Evolutionary conservation across 1,140 invertebrate genomes (phyloP).

Genomic region (Chironomus tepperi): DNA sequence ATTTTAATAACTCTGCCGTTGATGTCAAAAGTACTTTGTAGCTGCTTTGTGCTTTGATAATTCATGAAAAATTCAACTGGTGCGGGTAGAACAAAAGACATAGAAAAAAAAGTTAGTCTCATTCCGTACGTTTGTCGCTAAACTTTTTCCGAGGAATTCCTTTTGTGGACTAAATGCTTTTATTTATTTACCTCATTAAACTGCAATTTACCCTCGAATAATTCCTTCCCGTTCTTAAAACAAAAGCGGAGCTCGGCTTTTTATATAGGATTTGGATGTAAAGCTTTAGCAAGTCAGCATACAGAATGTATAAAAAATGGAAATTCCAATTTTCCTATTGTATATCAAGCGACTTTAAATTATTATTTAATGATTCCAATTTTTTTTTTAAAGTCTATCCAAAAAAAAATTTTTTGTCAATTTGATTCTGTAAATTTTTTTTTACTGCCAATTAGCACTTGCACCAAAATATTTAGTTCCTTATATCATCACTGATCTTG

Average conservation of each 20-base stretch:
- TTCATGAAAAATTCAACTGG: constrained; percentile 15
- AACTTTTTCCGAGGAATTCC: background rate
- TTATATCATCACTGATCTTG: background rate
- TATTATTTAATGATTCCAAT: too few species aligned
- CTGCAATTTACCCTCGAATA: background rate
- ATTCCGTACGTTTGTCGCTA: background rate
- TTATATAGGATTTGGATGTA: too few species aligned
- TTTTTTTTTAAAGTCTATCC: background rate
- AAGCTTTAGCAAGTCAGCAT: too few species aligned
- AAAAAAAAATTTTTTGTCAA: background rate
- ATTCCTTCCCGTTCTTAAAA: background rate
- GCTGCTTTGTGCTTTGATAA: background rate
- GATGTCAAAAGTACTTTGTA: background rate
- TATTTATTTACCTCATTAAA: background rate
- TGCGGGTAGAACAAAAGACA: background rate
- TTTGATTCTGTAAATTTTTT: background rate
- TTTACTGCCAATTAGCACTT: background rate
- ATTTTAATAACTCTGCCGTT: constrained; percentile 18
- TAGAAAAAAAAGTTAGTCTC: background rate
- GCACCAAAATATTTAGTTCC: background rate
- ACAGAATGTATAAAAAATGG: too few species aligned
- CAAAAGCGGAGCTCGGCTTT: too few species aligned
- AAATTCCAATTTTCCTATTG: too few species aligned
- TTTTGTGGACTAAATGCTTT: background rate
- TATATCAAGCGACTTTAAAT: too few species aligned